Base-by-base conservation (phyloP, 2,888 invertebrate species). In the Lasiommata megera region DNA sequence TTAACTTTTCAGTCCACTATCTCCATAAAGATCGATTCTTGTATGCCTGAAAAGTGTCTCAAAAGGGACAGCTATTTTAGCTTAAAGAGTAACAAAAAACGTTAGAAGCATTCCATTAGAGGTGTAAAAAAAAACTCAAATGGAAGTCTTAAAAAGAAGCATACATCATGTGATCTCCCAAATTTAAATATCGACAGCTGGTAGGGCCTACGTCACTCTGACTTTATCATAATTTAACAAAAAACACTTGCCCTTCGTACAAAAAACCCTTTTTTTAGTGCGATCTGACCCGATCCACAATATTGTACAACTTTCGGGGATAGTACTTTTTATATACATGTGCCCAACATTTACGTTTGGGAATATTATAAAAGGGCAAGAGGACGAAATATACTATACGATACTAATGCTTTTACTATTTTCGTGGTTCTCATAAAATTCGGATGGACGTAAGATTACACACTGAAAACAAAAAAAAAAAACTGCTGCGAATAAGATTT, bases 161-260 rank as follows among this genome's bases (percentile, higher is more conserved):
- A 74, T 72, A 74, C 71, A 73, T 72, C 73, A 73, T n/a, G 72
- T 73, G 72, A 72, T 73, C 66, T 72, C 68, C 69, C 71, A 75
- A 80, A 88, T 86, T 86, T 86, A 85, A 88, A 88, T 87, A 84
- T 87, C 76, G 80, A 79, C 79, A 80, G 80, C 79, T 69, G 77
- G 69, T 69, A 72, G 73, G 70, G 77, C 75, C 79, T 75, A 78
- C 81, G 81, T 82, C 87, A 80, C 77, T 80, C 73, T 68, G 63
- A 65, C 73, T 88, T 88, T 88, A 86, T 79, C 87, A 88, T 89
- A 89, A 87, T 84, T 84, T 81, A 79, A 81, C 83, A 84, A 85
- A 88, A 86, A 86, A 79, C 70, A 75, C 76, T 73, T 77, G 69
- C 76, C 75, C 77, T 73, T 63, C 51, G 67, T 72, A 68, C 73